Evolutionary conservation across 2,888 invertebrate genomes (phyloP), one percentile per base, ranked within the genome.

Genomic region (Tuta absoluta): DNA sequence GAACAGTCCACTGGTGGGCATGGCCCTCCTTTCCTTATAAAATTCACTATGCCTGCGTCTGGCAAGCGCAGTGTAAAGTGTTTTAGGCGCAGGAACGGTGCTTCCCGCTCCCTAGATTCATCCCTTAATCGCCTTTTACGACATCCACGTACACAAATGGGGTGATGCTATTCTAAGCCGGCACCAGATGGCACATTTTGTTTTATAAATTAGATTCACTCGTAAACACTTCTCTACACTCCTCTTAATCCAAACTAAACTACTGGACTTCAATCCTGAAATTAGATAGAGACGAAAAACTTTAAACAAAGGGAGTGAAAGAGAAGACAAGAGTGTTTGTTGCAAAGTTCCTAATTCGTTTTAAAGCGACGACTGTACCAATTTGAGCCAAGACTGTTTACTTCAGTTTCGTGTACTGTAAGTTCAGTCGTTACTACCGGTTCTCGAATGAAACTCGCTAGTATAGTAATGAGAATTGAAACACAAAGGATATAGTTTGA

Each of bases 271-370:
- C 12, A 53, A 23, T 3, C 23, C 23, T 53, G 2, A 48, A 53
- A 23, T 53, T 24, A 53, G 51, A 53, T 12, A 53, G 51, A 53
- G 51, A 23, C 12, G 19, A 12, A 24, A 4, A 24, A 23, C 21
- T 53, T 53, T 21, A 21, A 28, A 58, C 63, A 63, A 57, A 33
- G 38, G 24, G 62, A 37, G 45, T n/a, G 61, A 49, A 41, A 24
- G 48, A 33, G 63, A 64, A 63, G 59, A 60, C 59, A 51, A 56
- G 58, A 66, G 62, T 69, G 65, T 63, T 68, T 62, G 66, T 63
- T 64, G 21, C 64, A 56, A 60, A 66, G 62, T 65, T 67, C 64
- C 67, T 68, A 69, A 70, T 71, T 69, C 66, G 62, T 67, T 69
- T 69, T 68, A 58, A 59, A 63, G 41, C 62, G 58, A n/a, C 59